Base-by-base conservation (phyloP, 35 echinoderm and acorn worm genomes). In the Chiridota heheva region DNA sequence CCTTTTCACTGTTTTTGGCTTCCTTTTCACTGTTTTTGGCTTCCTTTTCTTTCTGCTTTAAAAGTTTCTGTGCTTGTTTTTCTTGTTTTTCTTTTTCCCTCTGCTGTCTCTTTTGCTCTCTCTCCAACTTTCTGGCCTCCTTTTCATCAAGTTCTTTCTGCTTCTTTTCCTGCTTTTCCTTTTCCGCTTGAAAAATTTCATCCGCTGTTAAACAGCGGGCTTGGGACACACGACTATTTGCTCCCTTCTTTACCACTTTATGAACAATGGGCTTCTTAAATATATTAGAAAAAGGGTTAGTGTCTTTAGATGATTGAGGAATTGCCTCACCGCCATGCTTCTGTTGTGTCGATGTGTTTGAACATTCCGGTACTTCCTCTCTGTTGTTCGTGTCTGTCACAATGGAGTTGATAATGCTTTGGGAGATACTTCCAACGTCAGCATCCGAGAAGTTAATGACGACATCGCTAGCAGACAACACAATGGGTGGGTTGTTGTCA, bases 161-260 rank as follows among this genome's bases (percentile, higher is more conserved):
- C 20, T 38, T 16, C 32, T 72, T 72, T 28, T 44, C 59, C 37
- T 77, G 45, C 41, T 49, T 43, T 42, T 64, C 40, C 34, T 32
- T 17, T 40, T 48, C 58, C 13, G 26, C 24, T 36, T 86, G 44
- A 27, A 82, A 62, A 7, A 82, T 47, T 18, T 82, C 80, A 58
- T 82, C 80, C 24, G 78, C 27, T 36, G 78, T 65, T 8, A 81
- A 60, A 33, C 78, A 81, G 15, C 78, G 57, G 13, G 78, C 78
- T 67, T 33, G 10, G 15, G 63, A 70, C 10, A 80, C 63, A 17
- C 76, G 51, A 13, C 31, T 33, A 12, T 44, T 34, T 78, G 59
- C 18, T 67, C 8, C 63, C n/a, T 15, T 20, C 7, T 49, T 2
- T 16, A 36, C 35, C n/a, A 67, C 63, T 29, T 12, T 37, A 41